Percentiles rank a stretch among this genome's conserved stretches.
Conservation (phyloP, 2,797 vertebrate genomes). For the Tragelaphus eurycerus region DNA sequence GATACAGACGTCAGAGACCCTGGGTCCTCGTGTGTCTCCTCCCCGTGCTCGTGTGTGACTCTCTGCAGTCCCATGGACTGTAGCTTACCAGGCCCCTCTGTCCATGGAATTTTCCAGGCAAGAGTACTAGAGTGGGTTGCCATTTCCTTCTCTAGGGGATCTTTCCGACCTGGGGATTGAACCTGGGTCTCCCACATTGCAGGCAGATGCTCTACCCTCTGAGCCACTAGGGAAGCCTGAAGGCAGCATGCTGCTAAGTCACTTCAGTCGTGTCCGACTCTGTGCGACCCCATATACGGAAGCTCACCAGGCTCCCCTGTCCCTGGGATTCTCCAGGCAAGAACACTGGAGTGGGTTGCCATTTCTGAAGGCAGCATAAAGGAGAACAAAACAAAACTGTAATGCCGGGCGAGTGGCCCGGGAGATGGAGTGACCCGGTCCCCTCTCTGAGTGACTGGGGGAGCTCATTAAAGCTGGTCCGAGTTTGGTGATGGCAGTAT, state of each 20-base stretch:
- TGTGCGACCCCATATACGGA: no score
- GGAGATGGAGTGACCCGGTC: not conserved
- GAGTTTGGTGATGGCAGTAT: not conserved
- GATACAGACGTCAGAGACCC: accelerated
- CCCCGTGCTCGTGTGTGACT: accelerated
- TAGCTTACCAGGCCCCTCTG: not conserved
- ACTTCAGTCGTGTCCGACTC: no score
- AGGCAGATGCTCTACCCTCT: not conserved
- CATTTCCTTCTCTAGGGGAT: not conserved
- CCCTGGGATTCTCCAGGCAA: no score
- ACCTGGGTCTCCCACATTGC: not conserved
- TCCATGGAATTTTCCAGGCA: not conserved
- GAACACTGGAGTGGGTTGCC: no score
- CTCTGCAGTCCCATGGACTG: not conserved
- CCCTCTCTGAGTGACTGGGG: not conserved
- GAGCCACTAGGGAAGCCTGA: not conserved
- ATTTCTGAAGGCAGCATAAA: accelerated
- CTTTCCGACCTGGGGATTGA: accelerated
- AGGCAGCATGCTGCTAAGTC: no score
- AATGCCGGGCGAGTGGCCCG: accelerated
- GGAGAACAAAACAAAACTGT: accelerated
- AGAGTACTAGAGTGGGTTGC: not conserved
- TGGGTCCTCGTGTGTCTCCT: not conserved
- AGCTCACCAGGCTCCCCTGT: no score
- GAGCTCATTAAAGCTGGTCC: not conserved